These are phyloP conservation scores for Polyodon spathula DNA, from an alignment of 2,113 vertebrate genomes.

Conservation along the genomic window DNA sequence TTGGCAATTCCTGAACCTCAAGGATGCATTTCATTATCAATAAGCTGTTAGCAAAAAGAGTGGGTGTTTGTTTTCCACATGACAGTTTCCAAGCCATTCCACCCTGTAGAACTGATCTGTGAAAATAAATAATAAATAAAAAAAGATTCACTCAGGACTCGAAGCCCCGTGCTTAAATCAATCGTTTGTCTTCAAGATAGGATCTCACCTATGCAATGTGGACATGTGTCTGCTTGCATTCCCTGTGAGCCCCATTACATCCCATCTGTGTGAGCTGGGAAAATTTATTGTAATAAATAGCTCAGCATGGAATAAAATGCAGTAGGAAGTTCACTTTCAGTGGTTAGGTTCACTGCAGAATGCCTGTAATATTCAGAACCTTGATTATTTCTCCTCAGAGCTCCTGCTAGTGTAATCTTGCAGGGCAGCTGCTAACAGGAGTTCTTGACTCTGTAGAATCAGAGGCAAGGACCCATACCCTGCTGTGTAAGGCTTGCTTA, in stretches of 20 bases:
- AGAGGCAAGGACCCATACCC: not conserved
- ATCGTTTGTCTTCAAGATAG: not conserved
- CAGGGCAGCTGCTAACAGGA: not conserved
- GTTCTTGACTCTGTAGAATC: too few species aligned
- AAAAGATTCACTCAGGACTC: not conserved
- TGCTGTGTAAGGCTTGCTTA: not conserved
- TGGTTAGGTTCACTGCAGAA: not conserved
- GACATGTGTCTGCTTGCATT: not conserved
- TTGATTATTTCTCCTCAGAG: not conserved
- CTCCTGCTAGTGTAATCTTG: not conserved
- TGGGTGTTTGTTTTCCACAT: not conserved
- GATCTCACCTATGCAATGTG: conserved; percentile 19
- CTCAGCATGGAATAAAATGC: not conserved
- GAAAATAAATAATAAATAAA: not conserved
- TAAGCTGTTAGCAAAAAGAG: too few species aligned
- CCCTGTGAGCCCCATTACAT: not conserved
- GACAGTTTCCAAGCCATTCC: not conserved
- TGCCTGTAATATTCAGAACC: not conserved
- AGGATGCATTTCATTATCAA: too few species aligned
- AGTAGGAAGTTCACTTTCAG: not conserved
- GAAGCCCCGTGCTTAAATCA: too few species aligned
- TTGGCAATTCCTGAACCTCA: too few species aligned
- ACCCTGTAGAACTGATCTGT: too few species aligned
- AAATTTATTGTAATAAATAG: not conserved
- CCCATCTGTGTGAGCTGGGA: not conserved